A percentile compares a stretch with the other conserved stretches of the same genome.
Evolutionary conservation across 2,888 invertebrate species (phyloP).

Genomic region (Lasioglossum villosulum): DNA sequence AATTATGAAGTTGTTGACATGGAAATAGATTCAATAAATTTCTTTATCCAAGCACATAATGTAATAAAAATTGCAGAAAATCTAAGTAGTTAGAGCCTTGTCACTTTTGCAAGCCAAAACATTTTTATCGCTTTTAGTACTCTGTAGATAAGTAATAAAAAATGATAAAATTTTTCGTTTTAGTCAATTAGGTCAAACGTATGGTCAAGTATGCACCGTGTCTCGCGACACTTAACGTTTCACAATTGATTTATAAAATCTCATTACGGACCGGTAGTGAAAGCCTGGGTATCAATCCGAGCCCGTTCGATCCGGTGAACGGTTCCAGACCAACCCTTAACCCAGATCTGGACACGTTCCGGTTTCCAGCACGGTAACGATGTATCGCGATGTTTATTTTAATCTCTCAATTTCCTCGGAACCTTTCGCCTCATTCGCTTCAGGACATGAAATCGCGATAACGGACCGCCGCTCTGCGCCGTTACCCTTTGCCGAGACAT

Average conservation of each 20-base stretch:
- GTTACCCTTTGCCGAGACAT: conserved; percentile 23
- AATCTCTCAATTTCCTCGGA: conserved; percentile 20
- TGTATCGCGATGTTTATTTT: not conserved
- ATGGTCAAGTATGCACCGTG: not conserved
- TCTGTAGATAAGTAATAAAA: not conserved
- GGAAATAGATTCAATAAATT: too few relatives aligned
- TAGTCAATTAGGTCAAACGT: too few relatives aligned
- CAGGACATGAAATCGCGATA: conserved; percentile 3
- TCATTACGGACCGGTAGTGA: not conserved
- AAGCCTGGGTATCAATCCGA: not conserved
- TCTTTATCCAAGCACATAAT: too few relatives aligned
- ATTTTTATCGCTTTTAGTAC: too few relatives aligned
- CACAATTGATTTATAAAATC: conserved; percentile 10
- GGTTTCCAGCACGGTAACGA: not conserved
- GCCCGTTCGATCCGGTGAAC: not conserved
- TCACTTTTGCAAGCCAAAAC: too few relatives aligned
- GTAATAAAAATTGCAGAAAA: too few relatives aligned
- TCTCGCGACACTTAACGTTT: not conserved
- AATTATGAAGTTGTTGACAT: too few relatives aligned
- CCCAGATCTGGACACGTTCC: conserved; percentile 6
- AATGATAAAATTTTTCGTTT: not conserved
- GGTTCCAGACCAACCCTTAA: not conserved
- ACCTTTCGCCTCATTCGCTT: not conserved
- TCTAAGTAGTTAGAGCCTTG: too few relatives aligned
- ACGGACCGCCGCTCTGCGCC: not conserved